Conservation (phyloP, 2,797 vertebrate species). For the Enteromius viviparus region DNA sequence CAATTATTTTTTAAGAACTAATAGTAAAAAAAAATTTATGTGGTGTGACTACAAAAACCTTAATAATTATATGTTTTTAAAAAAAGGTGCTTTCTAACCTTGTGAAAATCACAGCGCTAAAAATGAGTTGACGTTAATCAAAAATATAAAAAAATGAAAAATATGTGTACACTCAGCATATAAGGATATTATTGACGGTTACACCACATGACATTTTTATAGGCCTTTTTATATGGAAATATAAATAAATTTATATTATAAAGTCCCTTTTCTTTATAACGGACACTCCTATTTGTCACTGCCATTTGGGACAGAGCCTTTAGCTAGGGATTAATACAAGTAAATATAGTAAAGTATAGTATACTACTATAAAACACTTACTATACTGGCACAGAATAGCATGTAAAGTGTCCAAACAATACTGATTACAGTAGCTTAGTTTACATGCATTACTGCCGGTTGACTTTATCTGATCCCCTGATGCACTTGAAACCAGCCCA, state of each 20-base stretch:
- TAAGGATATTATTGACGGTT: background rate
- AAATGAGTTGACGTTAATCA: background rate
- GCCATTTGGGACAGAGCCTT: conserved; percentile 9
- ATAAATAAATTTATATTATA: no score
- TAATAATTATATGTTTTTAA: background rate
- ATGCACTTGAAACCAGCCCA: conserved; percentile 17
- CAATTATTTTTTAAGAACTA: background rate
- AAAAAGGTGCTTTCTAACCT: no score
- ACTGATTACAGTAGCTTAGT: background rate
- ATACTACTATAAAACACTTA: background rate
- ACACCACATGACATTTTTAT: background rate
- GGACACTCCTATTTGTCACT: background rate
- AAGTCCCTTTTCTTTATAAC: background rate
- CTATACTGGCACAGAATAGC: background rate
- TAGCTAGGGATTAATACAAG: background rate
- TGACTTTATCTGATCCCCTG: background rate
- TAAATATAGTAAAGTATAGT: background rate
- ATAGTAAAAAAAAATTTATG: background rate
- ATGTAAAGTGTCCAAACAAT: background rate
- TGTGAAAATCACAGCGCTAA: no score
- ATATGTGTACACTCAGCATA: background rate
- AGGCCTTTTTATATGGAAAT: no score
- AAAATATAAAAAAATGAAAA: background rate
- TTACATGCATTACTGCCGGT: conserved; percentile 13
- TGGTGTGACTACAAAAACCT: background rate